These are phyloP conservation scores for Muraenolepis orangiensis DNA, from an alignment of 2,797 vertebrate species.

Conservation along the genomic window DNA sequence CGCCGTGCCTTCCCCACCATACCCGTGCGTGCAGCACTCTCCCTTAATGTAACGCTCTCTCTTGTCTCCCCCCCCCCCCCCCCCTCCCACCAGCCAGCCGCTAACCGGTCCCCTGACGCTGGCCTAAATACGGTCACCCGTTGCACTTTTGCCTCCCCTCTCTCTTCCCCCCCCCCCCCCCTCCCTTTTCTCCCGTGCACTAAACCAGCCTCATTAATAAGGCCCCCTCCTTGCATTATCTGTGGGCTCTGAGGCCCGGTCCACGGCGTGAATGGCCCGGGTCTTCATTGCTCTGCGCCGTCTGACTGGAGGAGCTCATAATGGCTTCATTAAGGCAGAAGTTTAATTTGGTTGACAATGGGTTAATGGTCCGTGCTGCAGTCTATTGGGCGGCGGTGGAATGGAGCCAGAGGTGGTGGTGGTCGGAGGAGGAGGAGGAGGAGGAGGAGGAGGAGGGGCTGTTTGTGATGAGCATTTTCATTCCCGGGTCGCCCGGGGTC, in stretches of 20 bases:
- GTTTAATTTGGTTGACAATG: conserved; percentile 82
- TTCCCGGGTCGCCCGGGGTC: conserved; percentile 72
- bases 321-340: conserved; percentile 84
- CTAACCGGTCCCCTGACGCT: conserved; percentile 53
- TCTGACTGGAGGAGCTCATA: conserved; percentile 77
- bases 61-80: conserved; percentile 26
- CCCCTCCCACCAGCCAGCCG: conserved; percentile 40
- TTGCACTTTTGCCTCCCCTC: conserved; percentile 65
- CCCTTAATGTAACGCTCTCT: background rate
- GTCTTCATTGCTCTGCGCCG: conserved; percentile 76
- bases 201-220: conserved; percentile 78
- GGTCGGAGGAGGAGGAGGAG: conserved; percentile 49
- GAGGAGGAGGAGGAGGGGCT: conserved; percentile 60
- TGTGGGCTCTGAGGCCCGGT: conserved; percentile 66
- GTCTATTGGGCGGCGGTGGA: conserved; percentile 63
- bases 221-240: conserved; percentile 59
- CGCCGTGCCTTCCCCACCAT: too few relatives aligned
- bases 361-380: conserved; percentile 75
- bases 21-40: background rate
- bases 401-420: conserved; percentile 57
- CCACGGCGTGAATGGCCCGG: conserved; percentile 81
- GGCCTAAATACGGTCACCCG: conserved; percentile 66
- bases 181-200: conserved; percentile 60
- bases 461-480: conserved; percentile 75
- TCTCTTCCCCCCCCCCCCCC: background rate